Percentiles rank a stretch among this genome's conserved stretches.
phyloP scores from a whole-genome alignment of 2,797 vertebrate genomes.

The Garrulus glandarius region DNA sequence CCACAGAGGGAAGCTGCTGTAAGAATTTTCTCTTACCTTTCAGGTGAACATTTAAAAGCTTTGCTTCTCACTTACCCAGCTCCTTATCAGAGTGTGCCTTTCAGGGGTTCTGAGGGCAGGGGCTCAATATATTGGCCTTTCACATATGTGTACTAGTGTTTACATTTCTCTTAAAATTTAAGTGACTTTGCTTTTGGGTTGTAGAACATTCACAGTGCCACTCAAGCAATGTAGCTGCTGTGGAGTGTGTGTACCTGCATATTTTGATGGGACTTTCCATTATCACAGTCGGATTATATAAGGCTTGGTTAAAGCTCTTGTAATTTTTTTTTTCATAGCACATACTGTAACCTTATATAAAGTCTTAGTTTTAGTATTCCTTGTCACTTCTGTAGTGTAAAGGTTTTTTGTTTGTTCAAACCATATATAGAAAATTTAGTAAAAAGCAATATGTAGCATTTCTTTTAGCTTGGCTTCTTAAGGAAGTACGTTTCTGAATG shows the following conservation, averaged over 20 bases:
- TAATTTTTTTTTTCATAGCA: not conserved
- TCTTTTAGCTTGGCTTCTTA: not conserved
- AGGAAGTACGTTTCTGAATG: not conserved
- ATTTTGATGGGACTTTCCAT: not conserved
- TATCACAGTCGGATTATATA: not conserved
- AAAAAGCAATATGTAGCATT: not conserved
- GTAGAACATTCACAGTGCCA: not conserved
- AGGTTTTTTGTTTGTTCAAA: not conserved
- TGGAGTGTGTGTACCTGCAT: not conserved
- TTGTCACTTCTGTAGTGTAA: not conserved
- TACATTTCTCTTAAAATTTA: not conserved
- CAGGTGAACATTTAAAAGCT: not conserved
- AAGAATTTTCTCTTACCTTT: not conserved
- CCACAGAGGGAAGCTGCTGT: not conserved
- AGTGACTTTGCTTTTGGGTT: not conserved
- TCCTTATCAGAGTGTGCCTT: not conserved
- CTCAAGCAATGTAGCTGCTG: not conserved
- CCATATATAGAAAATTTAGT: not conserved
- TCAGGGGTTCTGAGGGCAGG: not conserved
- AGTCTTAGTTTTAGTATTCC: not conserved
- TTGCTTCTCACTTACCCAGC: not conserved
- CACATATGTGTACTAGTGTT: not conserved
- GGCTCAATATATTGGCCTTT: not conserved
- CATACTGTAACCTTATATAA: not conserved
- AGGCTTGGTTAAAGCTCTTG: not conserved